Percentiles rank a stretch among this genome's conserved stretches.
Conservation (phyloP, 1,140 invertebrate genomes). For the Subanguina moxae region DNA sequence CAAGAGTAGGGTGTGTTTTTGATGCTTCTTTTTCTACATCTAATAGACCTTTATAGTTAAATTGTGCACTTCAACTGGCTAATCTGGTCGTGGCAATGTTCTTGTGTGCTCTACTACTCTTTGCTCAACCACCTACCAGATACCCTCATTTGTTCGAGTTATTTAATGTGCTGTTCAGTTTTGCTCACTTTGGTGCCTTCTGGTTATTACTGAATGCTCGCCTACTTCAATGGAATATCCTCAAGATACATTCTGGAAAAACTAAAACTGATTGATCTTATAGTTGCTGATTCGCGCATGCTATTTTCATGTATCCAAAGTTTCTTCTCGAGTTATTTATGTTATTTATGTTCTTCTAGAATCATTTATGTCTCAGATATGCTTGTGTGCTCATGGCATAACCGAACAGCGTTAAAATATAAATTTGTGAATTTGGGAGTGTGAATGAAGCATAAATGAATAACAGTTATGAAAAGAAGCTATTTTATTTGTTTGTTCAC, state of each 20-base stretch:
- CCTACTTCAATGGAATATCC: constrained; percentile 11
- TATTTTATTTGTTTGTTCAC: no score
- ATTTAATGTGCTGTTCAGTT: constrained; percentile 26
- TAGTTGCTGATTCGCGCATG: no score
- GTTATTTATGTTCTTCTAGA: no score
- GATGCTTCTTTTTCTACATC: constrained; percentile 1
- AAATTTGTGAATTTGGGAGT: no score
- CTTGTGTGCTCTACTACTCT: constrained; percentile 22
- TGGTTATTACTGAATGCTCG: constrained; percentile 14
- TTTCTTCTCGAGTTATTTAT: no score
- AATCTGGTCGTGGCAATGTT: constrained; percentile 3
- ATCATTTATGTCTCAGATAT: no score
- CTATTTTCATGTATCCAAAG: no score
- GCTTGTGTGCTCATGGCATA: no score
- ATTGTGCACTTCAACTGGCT: background rate
- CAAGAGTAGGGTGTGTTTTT: constrained; percentile 6
- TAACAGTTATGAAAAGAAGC: no score
- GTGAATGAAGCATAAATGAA: no score
- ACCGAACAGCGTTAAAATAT: no score
- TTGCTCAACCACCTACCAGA: constrained; percentile 15
- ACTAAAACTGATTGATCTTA: background rate
- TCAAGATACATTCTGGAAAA: background rate
- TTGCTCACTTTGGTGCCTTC: constrained; percentile 18
- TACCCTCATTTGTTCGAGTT: constrained; percentile 27
- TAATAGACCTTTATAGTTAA: background rate